These are phyloP conservation scores for Caracal caracal DNA, from an alignment of 2,113 vertebrate genomes.

Conservation along the genomic window DNA sequence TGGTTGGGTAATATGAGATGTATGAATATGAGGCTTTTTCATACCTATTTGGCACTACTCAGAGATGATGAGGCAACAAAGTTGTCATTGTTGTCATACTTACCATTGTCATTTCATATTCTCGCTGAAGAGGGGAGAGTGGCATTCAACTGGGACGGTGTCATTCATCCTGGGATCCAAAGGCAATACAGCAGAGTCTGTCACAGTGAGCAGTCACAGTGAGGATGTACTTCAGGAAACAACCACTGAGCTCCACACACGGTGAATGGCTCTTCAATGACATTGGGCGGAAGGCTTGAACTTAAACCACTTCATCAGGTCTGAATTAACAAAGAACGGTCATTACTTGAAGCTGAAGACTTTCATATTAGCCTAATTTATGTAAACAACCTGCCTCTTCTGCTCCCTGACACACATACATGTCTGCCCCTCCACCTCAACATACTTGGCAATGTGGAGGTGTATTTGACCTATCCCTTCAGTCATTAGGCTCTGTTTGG, in stretches of 20 bases:
- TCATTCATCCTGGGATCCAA: not conserved
- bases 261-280: not conserved
- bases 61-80: not conserved
- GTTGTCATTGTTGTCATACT: too few relatives aligned
- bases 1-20: not conserved
- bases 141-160: not conserved
- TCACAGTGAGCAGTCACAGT: too few relatives aligned
- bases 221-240: not conserved
- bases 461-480: not conserved
- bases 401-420: not conserved
- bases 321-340: not conserved
- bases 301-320: not conserved
- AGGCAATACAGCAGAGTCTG: not conserved
- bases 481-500: not conserved
- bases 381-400: not conserved
- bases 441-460: not conserved
- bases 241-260: not conserved
- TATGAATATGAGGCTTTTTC: not conserved
- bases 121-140: not conserved
- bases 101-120: not conserved
- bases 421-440: not conserved
- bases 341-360: not conserved
- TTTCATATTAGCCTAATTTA: not conserved
- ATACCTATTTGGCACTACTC: not conserved
- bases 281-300: not conserved